A percentile compares a stretch with the other conserved stretches of the same genome.
Conservation (phyloP, 1,140 invertebrate species). For the Mycetomoellerius zeteki region DNA sequence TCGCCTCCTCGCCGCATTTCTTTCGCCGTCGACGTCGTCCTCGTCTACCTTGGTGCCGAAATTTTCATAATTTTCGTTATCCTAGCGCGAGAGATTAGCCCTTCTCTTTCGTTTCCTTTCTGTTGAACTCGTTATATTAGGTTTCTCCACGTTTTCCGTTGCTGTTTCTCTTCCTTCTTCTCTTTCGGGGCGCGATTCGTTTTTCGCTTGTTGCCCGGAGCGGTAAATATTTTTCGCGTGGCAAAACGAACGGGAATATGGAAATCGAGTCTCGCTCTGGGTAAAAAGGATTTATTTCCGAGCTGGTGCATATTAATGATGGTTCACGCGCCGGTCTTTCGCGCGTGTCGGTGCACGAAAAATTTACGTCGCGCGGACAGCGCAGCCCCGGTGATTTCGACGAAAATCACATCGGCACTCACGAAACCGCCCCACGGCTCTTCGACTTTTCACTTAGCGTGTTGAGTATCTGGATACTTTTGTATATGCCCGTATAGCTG, state of each 20-base stretch:
- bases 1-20: slow-evolving; percentile 61
- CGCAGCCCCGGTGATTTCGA: slow-evolving; percentile 6
- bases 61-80: slow-evolving; percentile 68
- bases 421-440: slow-evolving; percentile 9
- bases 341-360: slow-evolving; percentile 58
- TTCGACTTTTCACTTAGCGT: slow-evolving; percentile 41
- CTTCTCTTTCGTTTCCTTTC: neutral
- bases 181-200: neutral
- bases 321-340: slow-evolving; percentile 48
- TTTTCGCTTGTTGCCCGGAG: slow-evolving; percentile 5
- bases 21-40: slow-evolving; percentile 39
- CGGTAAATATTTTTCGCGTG: slow-evolving; percentile 49
- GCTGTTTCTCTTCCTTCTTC: neutral
- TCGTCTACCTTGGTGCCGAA: slow-evolving; percentile 29
- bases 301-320: slow-evolving; percentile 60
- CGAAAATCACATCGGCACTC: slow-evolving; percentile 39
- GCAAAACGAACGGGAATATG: slow-evolving; percentile 61
- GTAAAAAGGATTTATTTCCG: slow-evolving; percentile 70
- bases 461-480: slow-evolving; percentile 1
- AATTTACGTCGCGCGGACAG: slow-evolving; percentile 38
- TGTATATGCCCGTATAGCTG: neutral
- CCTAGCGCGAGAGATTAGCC: slow-evolving; percentile 6
- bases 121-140: neutral
- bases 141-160: neutral
- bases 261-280: slow-evolving; percentile 59